Evolutionary conservation across 2,797 vertebrate genomes (phyloP).

Genomic region (Mustela erminea): DNA sequence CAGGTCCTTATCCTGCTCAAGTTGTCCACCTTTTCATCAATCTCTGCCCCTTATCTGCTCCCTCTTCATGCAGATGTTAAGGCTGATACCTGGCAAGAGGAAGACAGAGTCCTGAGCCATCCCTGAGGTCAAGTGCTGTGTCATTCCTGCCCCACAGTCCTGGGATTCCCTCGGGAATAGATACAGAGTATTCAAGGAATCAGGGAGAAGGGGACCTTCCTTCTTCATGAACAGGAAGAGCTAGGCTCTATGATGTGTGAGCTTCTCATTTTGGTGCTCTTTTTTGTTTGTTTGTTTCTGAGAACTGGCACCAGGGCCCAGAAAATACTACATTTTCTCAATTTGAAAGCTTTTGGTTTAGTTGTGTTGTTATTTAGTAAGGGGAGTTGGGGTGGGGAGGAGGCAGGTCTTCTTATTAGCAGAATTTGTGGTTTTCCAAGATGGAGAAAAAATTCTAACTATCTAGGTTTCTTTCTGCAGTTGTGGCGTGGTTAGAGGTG

Average conservation of each 20-base stretch:
- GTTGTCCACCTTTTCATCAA: neutral
- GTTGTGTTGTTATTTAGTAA: neutral
- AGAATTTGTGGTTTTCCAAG: neutral
- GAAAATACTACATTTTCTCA: neutral
- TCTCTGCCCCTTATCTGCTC: neutral
- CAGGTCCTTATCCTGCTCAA: neutral
- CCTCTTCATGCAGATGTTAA: neutral
- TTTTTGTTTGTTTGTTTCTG: neutral
- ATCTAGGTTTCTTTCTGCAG: neutral
- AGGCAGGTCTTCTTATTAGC: neutral
- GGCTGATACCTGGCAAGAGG: neutral
- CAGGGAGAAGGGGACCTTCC: neutral
- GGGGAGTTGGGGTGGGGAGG: neutral
- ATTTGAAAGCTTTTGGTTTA: conserved; percentile 18
- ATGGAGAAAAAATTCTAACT: neutral
- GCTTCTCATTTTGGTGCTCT: neutral
- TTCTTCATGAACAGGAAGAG: neutral
- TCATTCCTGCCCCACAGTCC: neutral
- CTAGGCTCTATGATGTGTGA: neutral
- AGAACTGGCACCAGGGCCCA: neutral
- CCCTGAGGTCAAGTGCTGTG: neutral
- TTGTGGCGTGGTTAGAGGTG: neutral
- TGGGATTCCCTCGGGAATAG: neutral
- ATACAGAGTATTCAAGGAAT: neutral
- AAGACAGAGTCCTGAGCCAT: neutral